Evolutionary conservation across 2,797 vertebrate species (phyloP).

Genomic region (Botia almorhae): DNA sequence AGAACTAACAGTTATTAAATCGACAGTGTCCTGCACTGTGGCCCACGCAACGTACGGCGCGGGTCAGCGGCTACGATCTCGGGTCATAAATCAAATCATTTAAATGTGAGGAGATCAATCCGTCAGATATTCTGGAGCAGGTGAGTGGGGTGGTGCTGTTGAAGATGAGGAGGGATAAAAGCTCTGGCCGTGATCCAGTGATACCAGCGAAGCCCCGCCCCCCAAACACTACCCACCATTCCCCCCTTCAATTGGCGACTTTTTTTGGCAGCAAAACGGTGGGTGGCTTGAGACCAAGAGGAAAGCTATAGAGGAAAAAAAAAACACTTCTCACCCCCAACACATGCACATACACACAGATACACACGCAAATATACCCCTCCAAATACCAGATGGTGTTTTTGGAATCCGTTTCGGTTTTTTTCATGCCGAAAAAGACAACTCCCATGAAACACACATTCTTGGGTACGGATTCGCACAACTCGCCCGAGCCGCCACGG

Average conservation of each 20-base stretch:
- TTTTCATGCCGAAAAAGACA: conserved; percentile 78
- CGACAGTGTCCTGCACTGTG: background rate
- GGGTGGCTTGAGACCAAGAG: conserved; percentile 92
- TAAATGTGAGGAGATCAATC: conserved; percentile 50
- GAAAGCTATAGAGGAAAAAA: conserved; percentile 85
- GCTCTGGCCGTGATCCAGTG: conserved; percentile 70
- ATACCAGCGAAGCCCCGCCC: conserved; percentile 59
- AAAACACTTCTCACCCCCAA: conserved; percentile 85
- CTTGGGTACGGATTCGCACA: conserved; percentile 50
- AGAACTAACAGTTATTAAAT: too few species aligned
- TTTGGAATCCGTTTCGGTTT: conserved; percentile 92
- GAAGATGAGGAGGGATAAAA: conserved; percentile 64
- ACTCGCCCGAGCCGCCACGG: conserved; percentile 40
- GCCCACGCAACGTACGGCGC: background rate
- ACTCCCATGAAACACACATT: conserved; percentile 63
- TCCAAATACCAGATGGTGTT: conserved; percentile 96
- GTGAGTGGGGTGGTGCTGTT: conserved; percentile 49
- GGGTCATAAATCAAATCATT: conserved; percentile 37
- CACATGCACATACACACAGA: conserved; percentile 58
- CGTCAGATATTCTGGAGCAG: conserved; percentile 51
- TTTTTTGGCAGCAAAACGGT: conserved; percentile 91
- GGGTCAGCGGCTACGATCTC: conserved; percentile 2
- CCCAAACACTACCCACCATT: conserved; percentile 57
- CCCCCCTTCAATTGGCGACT: conserved; percentile 82
- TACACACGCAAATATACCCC: conserved; percentile 63